Evolutionary conservation across 1,140 invertebrate genomes (phyloP), one percentile per base, ranked within the genome.

Genomic region (Aleiodes sp.): DNA sequence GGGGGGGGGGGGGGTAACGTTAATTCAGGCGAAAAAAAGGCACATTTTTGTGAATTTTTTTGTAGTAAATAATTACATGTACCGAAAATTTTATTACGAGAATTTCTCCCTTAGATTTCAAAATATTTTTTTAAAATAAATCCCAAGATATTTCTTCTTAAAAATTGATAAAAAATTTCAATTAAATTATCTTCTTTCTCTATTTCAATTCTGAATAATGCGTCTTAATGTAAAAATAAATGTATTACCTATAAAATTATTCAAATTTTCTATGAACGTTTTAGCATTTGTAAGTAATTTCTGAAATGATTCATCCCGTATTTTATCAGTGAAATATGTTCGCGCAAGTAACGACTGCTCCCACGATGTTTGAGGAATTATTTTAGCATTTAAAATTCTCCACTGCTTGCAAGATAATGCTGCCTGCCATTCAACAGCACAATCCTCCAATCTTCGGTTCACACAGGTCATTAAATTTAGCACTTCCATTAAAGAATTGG

Each of bases 361-460:
- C 76, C 76, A 77, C 7, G 76, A 61, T 37, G 74, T 64, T 6
- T 71, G 4, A 10, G 35, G n/a, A 8, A 21, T 62, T 4, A 60
- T 19, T 35, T 78, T 75, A 10, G 60, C 72, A 59, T 78, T 76
- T 24, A 81, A 43, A 19, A 77, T 71, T 66, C 73, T 71, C 81
- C 81, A 84, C 37, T 84, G 83, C 52, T 76, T 71, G 24, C 72
- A 72, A 1, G 82, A 83, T 31, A 83, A 52, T 14, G 65, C 65
- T 0, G 79, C 73, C 62, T 81, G 75, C 71, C 76, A 80, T 39
- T 83, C 77, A 10, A 81, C 76, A 4, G 80, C 75, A 28, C 78
- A 80, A 43, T 84, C 81, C 61, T 85, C 77, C 7, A 85, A 66
- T 62, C 68, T 68, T 37, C 64, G 59, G 39, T 77, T 81, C 10